Percentiles rank a stretch among this genome's conserved stretches.
phyloP scores from a whole-genome alignment of 1,140 invertebrate genomes.

The Saccostrea glomerata region DNA sequence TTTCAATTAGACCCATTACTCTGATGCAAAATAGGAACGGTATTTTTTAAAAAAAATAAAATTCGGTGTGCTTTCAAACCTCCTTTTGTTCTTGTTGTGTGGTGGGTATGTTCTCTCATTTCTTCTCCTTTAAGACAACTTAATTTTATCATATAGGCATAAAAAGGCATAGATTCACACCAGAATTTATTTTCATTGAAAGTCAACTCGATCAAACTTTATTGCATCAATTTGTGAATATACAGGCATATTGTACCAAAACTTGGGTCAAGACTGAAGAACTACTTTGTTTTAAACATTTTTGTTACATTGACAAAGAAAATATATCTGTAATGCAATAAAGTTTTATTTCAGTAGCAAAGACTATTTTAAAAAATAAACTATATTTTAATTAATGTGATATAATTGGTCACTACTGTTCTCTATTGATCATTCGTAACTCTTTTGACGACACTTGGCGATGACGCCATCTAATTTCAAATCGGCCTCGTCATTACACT shows the following conservation, averaged over 20 bases:
- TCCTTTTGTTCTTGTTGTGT: not conserved
- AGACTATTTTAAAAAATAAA: not conserved
- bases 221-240: not conserved
- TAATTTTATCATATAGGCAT: too few relatives aligned
- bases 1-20: not conserved
- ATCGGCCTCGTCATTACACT: conserved; percentile 81
- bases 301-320: too few relatives aligned
- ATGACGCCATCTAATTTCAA: conserved; percentile 67
- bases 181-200: not conserved
- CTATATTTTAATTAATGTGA: not conserved
- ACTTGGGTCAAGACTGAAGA: too few relatives aligned
- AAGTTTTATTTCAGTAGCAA: not conserved
- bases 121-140: too few relatives aligned
- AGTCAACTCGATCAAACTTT: not conserved
- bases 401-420: not conserved
- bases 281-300: too few relatives aligned
- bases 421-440: not conserved
- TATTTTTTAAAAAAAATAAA: not conserved
- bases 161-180: not conserved
- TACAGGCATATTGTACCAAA: not conserved
- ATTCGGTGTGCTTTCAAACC: not conserved
- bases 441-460: conserved; percentile 53
- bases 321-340: too few relatives aligned
- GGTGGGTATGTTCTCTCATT: not conserved
- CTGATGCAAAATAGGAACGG: not conserved